Evolutionary conservation across 2,113 vertebrate species (phyloP).

Genomic region (Semnornis frantzii): DNA sequence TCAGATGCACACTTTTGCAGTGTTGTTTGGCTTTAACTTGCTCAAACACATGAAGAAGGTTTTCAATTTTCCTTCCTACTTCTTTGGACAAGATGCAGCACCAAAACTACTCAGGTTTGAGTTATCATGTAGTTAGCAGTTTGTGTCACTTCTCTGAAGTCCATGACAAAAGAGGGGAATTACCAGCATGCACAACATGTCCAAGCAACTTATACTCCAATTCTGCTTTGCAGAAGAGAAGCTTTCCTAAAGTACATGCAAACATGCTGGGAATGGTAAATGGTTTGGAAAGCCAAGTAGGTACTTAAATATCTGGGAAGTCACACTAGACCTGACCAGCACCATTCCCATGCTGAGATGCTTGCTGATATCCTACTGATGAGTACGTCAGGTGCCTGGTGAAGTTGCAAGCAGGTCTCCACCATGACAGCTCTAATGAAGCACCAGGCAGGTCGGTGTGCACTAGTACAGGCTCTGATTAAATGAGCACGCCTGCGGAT

Average conservation of each 20-base stretch:
- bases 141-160: neutral
- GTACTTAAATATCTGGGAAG: neutral
- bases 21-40: neutral
- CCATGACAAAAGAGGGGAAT: neutral
- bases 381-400: neutral
- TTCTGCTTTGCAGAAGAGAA: neutral
- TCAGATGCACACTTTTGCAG: neutral
- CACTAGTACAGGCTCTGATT: neutral
- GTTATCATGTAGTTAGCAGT: neutral
- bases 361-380: neutral
- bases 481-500: accelerated
- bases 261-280: neutral
- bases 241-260: neutral
- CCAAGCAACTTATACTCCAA: neutral
- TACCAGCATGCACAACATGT: neutral
- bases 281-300: neutral
- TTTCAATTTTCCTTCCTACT: neutral
- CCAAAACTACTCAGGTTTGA: neutral
- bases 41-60: neutral
- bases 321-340: accelerated
- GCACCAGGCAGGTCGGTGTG: neutral
- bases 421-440: neutral
- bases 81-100: neutral
- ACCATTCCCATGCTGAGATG: accelerated
- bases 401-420: neutral